Evolutionary conservation across 2,888 invertebrate genomes (phyloP).

Genomic region (Mesopsocus fuscifrons): DNA sequence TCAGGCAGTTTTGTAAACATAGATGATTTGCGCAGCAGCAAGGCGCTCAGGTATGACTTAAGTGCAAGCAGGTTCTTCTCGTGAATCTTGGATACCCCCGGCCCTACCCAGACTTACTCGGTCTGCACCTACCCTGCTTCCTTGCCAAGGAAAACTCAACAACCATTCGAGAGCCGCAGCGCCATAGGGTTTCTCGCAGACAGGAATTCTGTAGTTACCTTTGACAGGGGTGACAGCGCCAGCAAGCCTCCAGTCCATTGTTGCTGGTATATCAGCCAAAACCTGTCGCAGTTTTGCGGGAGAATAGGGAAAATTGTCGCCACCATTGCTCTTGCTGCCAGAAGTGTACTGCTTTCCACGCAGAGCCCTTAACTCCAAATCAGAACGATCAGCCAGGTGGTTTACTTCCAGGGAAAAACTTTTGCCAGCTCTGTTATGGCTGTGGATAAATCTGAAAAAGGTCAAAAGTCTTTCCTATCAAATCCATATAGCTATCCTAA

Average conservation of each 20-base stretch:
- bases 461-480: no score
- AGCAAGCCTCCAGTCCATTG: slow-evolving; percentile 74
- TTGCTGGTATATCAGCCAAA: slow-evolving; percentile 41
- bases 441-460: slow-evolving; percentile 46
- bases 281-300: slow-evolving; percentile 24
- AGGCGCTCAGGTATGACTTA: no score
- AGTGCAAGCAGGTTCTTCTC: no score
- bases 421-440: slow-evolving; percentile 54
- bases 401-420: slow-evolving; percentile 63
- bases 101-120: no score
- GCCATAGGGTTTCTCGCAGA: no score
- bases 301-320: slow-evolving; percentile 58
- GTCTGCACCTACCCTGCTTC: no score
- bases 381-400: slow-evolving; percentile 69
- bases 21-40: not conserved
- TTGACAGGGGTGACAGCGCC: slow-evolving; percentile 90
- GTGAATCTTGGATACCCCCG: no score
- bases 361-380: slow-evolving; percentile 53
- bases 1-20: slow-evolving; percentile 5
- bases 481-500: no score
- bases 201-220: no score
- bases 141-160: no score
- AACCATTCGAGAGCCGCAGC: no score
- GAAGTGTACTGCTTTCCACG: slow-evolving; percentile 42
- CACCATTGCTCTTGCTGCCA: slow-evolving; percentile 48